Conservation (phyloP, 2,888 invertebrate species). For the Lepidochrysops patricia region DNA sequence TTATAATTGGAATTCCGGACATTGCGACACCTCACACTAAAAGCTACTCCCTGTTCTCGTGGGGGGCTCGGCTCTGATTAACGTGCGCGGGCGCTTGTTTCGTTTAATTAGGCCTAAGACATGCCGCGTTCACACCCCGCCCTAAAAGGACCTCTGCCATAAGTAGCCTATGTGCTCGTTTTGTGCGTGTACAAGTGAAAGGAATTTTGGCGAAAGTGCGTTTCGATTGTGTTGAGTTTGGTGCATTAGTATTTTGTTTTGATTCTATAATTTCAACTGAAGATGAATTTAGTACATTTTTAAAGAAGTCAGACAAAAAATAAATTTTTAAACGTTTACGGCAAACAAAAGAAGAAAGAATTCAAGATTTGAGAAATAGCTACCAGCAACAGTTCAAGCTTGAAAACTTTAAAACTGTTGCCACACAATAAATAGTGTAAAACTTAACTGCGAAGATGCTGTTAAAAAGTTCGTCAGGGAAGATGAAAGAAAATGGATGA, state of each 20-base stretch:
- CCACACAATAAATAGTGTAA: not conserved
- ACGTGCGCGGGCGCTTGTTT: conserved; percentile 62
- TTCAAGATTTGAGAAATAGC: not conserved
- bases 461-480: not conserved
- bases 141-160: conserved; percentile 63
- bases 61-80: conserved; percentile 46
- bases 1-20: conserved; percentile 62
- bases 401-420: not conserved
- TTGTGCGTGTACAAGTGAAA: conserved; percentile 28
- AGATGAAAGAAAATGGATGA: not conserved
- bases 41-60: conserved; percentile 60
- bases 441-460: not conserved
- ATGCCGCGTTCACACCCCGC: conserved; percentile 59
- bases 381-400: not conserved
- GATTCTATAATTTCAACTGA: not conserved
- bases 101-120: conserved; percentile 63
- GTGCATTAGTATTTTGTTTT: too few species aligned
- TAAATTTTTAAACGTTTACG: too few species aligned
- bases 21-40: conserved; percentile 61
- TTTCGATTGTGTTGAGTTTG: not conserved
- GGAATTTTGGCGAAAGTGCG: conserved; percentile 9
- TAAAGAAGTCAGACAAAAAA: not conserved
- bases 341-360: not conserved
- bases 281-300: not conserved
- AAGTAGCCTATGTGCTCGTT: conserved; percentile 46